A percentile compares a stretch with the other conserved stretches of the same genome.
phyloP scores from a whole-genome alignment of 2,113 vertebrate genomes.

The Pao palembangensis region DNA sequence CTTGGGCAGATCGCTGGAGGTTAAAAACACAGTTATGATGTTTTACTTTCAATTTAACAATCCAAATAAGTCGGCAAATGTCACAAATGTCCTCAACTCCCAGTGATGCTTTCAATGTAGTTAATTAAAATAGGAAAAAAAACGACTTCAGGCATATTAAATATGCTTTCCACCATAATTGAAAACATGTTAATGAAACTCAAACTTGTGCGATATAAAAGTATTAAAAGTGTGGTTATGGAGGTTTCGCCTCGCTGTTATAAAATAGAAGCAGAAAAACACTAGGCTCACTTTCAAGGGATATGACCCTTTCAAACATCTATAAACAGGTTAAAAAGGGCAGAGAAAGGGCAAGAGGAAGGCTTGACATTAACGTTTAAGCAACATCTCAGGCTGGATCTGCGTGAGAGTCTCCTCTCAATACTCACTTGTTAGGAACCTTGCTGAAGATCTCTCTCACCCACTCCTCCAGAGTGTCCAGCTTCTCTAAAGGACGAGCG shows the following conservation, averaged over 20 bases:
- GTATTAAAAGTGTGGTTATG: no score
- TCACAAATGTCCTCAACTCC: not conserved
- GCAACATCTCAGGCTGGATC: slow-evolving; percentile 34
- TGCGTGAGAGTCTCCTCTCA: slow-evolving; percentile 25
- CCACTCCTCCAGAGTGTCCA: slow-evolving; percentile 96
- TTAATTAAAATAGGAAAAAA: no score
- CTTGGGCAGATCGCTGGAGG: slow-evolving; percentile 78
- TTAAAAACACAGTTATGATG: slow-evolving; percentile 3
- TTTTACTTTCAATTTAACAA: slow-evolving; percentile 5
- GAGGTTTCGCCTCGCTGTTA: no score
- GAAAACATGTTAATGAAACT: no score
- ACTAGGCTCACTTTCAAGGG: no score
- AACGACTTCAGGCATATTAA: no score
- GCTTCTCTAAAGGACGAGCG: slow-evolving; percentile 77
- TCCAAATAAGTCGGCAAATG: not conserved
- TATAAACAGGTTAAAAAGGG: slow-evolving; percentile 4
- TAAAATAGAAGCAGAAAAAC: no score
- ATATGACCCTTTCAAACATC: no score
- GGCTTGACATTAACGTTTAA: slow-evolving; percentile 51
- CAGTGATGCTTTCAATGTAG: no score
- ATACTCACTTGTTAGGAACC: slow-evolving; percentile 94
- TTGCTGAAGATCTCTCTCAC: slow-evolving; percentile 93
- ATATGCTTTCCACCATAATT: no score
- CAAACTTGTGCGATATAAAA: no score
- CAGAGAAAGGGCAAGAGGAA: slow-evolving; percentile 3